Conservation (phyloP, 92 coral and sea anemone species). For the Palythoa caribaeorum region DNA sequence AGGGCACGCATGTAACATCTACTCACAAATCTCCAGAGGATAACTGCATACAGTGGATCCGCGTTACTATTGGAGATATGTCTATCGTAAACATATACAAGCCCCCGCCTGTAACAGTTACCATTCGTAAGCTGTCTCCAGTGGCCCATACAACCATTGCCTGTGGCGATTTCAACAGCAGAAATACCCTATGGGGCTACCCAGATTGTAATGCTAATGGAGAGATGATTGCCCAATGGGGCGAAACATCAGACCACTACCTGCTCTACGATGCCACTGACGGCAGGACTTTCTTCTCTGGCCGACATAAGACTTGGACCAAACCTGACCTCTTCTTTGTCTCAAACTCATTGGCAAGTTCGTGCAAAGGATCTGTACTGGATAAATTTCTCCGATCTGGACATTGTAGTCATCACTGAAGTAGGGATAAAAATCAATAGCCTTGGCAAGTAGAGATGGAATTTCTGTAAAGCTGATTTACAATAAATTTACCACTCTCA, state of each 20-base stretch:
- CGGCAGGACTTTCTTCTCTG: slow-evolving; percentile 7
- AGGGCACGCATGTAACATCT: slow-evolving; percentile 24
- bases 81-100: slow-evolving; percentile 20
- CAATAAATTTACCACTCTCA: slow-evolving; percentile 17
- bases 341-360: neutral
- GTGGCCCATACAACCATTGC: slow-evolving; percentile 8
- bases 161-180: slow-evolving; percentile 39
- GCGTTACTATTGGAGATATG: neutral
- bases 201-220: slow-evolving; percentile 34
- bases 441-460: slow-evolving; percentile 36
- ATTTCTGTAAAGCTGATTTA: slow-evolving; percentile 32
- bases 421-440: slow-evolving; percentile 13
- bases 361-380: neutral
- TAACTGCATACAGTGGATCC: slow-evolving; percentile 23
- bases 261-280: slow-evolving; percentile 46
- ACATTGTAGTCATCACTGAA: neutral
- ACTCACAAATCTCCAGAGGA: slow-evolving; percentile 14
- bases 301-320: slow-evolving; percentile 35
- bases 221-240: slow-evolving; percentile 19
- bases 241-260: slow-evolving; percentile 33
- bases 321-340: slow-evolving; percentile 43
- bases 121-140: neutral
- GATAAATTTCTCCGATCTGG: neutral
- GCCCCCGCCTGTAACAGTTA: slow-evolving; percentile 17
- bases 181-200: slow-evolving; percentile 43